Conservation (phyloP, 2,113 vertebrate species). For the Aegithalos caudatus region DNA sequence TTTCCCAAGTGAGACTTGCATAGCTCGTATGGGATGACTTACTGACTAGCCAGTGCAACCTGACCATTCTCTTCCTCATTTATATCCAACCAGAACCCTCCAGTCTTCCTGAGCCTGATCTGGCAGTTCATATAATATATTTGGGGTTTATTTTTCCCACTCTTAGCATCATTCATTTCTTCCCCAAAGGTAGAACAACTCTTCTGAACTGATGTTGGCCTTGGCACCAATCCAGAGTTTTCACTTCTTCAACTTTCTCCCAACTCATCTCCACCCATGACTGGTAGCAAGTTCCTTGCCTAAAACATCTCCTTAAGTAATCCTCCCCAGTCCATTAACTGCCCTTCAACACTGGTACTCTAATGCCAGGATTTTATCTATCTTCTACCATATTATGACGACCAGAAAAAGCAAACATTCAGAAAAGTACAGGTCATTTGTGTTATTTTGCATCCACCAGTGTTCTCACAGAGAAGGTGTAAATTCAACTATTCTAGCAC, state of each 20-base stretch:
- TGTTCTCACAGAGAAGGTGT: neutral
- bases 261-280: neutral
- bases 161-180: neutral
- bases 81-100: neutral
- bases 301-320: neutral
- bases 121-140: neutral
- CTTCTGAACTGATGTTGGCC: neutral
- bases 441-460: neutral
- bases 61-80: neutral
- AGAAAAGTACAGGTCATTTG: neutral
- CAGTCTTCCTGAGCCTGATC: neutral
- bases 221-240: neutral
- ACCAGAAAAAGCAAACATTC: neutral
- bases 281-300: neutral
- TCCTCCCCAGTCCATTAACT: neutral
- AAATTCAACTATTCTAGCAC: neutral
- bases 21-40: neutral
- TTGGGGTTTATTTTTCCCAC: neutral
- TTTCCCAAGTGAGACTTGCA: neutral
- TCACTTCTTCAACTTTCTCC: neutral
- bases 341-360: neutral
- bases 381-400: neutral
- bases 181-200: neutral
- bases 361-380: neutral
- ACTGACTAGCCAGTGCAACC: neutral